Evolutionary conservation across 53 echinoderm and acorn worm genomes (phyloP).

Genomic region (Patiria pectinifera): DNA sequence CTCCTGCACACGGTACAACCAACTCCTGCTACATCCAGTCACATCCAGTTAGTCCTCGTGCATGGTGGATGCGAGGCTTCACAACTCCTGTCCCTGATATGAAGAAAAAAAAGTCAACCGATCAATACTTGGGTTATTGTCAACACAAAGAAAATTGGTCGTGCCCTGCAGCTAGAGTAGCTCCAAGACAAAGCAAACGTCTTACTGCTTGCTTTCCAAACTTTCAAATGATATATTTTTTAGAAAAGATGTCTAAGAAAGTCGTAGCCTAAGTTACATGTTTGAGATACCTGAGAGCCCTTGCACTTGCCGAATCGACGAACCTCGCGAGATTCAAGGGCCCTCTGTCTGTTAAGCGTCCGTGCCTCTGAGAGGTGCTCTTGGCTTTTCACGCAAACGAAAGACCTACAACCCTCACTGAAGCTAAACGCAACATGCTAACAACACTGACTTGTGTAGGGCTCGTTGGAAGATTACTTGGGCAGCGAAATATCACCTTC

Average conservation of each 20-base stretch:
- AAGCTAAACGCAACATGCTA: not conserved
- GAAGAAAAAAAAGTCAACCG: conserved; percentile 20
- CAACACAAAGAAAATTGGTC: not conserved
- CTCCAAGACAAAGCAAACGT: not conserved
- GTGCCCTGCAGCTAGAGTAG: not conserved
- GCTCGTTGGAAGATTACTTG: not conserved
- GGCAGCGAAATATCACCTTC: not conserved
- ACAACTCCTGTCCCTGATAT: conserved; percentile 31
- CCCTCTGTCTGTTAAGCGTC: not conserved
- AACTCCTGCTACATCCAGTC: conserved; percentile 28
- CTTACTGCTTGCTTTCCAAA: not conserved
- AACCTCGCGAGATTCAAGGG: not conserved
- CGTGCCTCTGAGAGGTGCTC: not conserved
- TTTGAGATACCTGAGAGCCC: not conserved
- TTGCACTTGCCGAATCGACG: not conserved
- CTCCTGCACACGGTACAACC: not conserved
- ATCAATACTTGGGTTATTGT: conserved; percentile 43
- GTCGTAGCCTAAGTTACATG: not conserved
- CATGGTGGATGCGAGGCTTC: not conserved
- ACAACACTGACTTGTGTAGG: not conserved
- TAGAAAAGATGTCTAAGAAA: too few species aligned
- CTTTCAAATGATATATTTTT: too few species aligned
- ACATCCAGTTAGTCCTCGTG: not conserved
- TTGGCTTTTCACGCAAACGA: not conserved
- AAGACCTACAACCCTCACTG: not conserved